A percentile compares a stretch with the other conserved stretches of the same genome.
phyloP scores from a whole-genome alignment of 2,113 vertebrate species.

The Larimichthys polyactis region DNA sequence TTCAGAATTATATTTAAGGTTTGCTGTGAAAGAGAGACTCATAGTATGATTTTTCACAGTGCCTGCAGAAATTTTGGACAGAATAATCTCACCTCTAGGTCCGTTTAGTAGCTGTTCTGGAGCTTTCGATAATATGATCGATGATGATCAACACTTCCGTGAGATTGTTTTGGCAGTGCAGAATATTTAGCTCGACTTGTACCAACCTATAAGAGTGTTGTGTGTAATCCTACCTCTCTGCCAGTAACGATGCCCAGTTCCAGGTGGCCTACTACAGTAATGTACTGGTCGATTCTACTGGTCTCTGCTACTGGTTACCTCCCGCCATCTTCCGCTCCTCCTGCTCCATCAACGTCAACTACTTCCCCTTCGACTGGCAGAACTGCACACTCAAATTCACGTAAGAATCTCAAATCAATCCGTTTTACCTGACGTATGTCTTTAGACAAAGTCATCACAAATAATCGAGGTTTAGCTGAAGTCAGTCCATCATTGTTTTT shows the following conservation, averaged over 20 bases:
- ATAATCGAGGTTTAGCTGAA: too few species aligned
- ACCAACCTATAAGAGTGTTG: not conserved
- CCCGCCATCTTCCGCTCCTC: constrained; percentile 94
- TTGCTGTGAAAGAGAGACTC: too few species aligned
- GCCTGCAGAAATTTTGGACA: too few species aligned
- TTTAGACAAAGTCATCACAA: too few species aligned
- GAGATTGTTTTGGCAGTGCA: too few species aligned
- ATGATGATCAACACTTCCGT: not conserved
- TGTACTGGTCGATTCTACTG: constrained; percentile 79
- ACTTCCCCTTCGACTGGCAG: constrained; percentile 99
- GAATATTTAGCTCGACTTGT: too few species aligned
- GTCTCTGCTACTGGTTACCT: constrained; percentile 91
- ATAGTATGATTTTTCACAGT: too few species aligned
- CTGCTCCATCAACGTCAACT: constrained; percentile 94
- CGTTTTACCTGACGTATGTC: not conserved
- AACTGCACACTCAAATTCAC: constrained; percentile 97
- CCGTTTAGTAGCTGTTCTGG: not conserved
- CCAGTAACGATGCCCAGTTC: constrained; percentile 93
- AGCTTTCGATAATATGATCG: not conserved
- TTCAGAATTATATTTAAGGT: too few species aligned
- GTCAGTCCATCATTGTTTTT: too few species aligned
- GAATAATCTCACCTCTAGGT: too few species aligned
- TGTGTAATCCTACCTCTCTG: not conserved
- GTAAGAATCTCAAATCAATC: constrained; percentile 68
- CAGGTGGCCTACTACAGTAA: constrained; percentile 92